Percentiles rank a stretch among this genome's conserved stretches.
These are phyloP conservation scores for Nibea coibor DNA, from an alignment of 2,113 vertebrate species.

Conservation along the genomic window DNA sequence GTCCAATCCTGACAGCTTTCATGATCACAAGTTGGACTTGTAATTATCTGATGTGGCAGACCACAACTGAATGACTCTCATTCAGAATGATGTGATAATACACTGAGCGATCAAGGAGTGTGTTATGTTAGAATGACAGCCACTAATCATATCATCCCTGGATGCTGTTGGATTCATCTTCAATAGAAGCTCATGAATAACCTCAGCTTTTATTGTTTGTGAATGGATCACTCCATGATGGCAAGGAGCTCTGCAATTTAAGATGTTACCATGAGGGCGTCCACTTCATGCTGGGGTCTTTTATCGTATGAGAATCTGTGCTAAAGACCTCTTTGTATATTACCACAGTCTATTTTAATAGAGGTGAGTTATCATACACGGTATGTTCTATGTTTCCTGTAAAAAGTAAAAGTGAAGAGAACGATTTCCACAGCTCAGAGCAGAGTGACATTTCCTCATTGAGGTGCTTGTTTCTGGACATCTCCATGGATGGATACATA, in stretches of 20 bases:
- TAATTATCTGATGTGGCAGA: conserved; percentile 10
- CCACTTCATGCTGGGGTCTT: not conserved
- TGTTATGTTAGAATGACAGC: conserved; percentile 4
- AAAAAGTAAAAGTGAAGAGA: no score
- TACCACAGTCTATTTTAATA: not conserved
- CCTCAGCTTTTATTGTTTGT: not conserved
- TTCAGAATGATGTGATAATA: not conserved
- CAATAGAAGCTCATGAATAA: not conserved
- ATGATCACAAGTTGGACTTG: not conserved
- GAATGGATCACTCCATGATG: conserved; percentile 10
- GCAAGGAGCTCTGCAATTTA: not conserved
- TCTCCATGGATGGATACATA: no score
- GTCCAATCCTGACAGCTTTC: not conserved
- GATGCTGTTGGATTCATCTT: not conserved
- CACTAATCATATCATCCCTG: not conserved
- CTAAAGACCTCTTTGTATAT: not conserved
- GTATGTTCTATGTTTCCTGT: no score
- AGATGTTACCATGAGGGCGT: not conserved
- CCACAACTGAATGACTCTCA: conserved; percentile 6
- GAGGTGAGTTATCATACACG: no score
- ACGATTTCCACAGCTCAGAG: no score
- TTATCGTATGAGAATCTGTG: not conserved
- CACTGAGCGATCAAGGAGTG: not conserved
- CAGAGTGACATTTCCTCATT: no score
- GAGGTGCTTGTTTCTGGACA: no score